phyloP scores from a whole-genome alignment of 2,888 invertebrate species.

The Lasioglossum morio region DNA sequence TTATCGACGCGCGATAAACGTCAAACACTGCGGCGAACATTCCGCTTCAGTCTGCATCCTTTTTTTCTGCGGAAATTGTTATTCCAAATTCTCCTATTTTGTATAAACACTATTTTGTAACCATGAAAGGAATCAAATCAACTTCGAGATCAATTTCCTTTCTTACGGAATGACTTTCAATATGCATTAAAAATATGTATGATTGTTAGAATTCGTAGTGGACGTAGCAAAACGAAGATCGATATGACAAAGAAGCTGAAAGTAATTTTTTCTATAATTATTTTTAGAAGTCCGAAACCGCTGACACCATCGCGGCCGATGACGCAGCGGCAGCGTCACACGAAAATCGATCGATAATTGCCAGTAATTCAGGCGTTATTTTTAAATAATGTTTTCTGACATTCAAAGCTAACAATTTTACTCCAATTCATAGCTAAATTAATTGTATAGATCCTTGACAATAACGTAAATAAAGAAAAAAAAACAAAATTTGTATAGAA shows the following conservation, averaged over 20 bases:
- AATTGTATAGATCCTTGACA: background rate
- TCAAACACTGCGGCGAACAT: background rate
- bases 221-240: background rate
- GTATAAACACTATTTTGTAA: background rate
- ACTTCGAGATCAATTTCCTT: background rate
- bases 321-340: background rate
- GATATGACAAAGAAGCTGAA: background rate
- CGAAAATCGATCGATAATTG: background rate
- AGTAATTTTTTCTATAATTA: background rate
- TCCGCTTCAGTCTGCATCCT: background rate
- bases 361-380: background rate
- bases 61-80: slow-evolving; percentile 2
- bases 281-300: background rate
- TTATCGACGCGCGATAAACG: background rate
- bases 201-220: background rate
- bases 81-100: background rate
- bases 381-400: background rate
- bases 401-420: background rate
- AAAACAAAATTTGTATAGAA: background rate
- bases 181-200: background rate
- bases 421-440: background rate
- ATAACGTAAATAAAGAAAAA: background rate
- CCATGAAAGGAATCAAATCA: background rate
- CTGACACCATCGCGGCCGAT: background rate
- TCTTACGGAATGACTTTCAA: background rate